These are phyloP conservation scores for Stichodactyla helianthus DNA, from an alignment of 64 coral and sea anemone genomes.

Conservation along the genomic window DNA sequence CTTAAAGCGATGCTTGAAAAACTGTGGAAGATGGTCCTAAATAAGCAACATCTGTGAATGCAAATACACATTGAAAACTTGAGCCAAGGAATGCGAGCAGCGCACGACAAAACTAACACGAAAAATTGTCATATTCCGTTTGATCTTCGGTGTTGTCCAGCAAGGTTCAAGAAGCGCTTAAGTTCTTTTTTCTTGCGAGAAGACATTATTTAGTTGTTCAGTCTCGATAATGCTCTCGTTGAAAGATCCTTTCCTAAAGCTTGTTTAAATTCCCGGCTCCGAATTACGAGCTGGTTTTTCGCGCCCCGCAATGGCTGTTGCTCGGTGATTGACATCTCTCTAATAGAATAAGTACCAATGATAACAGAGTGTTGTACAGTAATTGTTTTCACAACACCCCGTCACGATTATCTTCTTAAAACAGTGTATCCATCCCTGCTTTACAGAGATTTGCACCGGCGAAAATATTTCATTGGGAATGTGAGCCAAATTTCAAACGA, in stretches of 20 bases:
- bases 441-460: background rate
- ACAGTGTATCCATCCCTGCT: background rate
- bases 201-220: background rate
- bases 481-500: background rate
- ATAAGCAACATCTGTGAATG: background rate
- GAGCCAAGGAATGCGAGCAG: background rate
- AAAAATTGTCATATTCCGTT: background rate
- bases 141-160: background rate
- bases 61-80: background rate
- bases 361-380: constrained; percentile 32
- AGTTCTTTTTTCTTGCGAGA: background rate
- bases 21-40: background rate
- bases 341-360: constrained; percentile 36
- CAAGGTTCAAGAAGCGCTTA: background rate
- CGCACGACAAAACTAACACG: background rate
- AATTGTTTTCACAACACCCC: constrained; percentile 31
- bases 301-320: constrained; percentile 34
- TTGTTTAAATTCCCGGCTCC: constrained; percentile 41
- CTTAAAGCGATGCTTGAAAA: background rate
- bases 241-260: constrained; percentile 64
- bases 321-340: constrained; percentile 61
- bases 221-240: constrained; percentile 57
- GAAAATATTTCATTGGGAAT: background rate
- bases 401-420: background rate
- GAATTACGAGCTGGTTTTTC: constrained; percentile 19